Evolutionary conservation across 92 coral and sea anemone species (phyloP).

Genomic region (Epizoanthus scotinus): DNA sequence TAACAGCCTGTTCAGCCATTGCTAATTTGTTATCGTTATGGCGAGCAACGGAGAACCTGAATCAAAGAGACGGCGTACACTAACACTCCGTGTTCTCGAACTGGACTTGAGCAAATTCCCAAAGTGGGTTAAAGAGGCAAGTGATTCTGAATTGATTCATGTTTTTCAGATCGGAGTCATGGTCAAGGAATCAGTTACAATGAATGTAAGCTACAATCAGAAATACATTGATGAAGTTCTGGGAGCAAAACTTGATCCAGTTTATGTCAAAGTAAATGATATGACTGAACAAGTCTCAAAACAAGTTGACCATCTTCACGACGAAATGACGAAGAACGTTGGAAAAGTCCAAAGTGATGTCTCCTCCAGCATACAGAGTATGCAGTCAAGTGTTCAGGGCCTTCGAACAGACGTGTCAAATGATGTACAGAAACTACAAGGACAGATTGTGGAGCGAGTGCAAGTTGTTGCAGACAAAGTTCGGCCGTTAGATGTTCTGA

Average conservation of each 20-base stretch:
- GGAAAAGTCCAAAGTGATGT: slow-evolving; percentile 13
- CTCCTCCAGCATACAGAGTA: background rate
- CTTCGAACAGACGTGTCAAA: slow-evolving; percentile 17
- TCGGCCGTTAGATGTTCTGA: slow-evolving; percentile 29
- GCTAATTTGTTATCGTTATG: background rate
- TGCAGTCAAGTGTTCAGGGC: slow-evolving; percentile 18
- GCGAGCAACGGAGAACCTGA: background rate
- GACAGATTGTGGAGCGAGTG: slow-evolving; percentile 30
- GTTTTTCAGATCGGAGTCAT: slow-evolving; percentile 47
- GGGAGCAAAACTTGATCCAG: slow-evolving; percentile 43
- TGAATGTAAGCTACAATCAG: slow-evolving; percentile 33
- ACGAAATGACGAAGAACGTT: slow-evolving; percentile 13
- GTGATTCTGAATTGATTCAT: background rate
- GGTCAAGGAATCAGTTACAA: slow-evolving; percentile 42
- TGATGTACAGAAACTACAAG: slow-evolving; percentile 18
- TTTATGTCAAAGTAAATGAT: slow-evolving; percentile 23
- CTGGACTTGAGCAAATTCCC: slow-evolving; percentile 39
- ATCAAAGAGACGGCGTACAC: slow-evolving; percentile 9
- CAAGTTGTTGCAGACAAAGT: slow-evolving; percentile 49
- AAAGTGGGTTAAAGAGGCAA: slow-evolving; percentile 41
- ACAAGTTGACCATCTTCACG: slow-evolving; percentile 20
- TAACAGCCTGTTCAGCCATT: too few species aligned
- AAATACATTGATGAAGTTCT: slow-evolving; percentile 52
- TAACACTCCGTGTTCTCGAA: slow-evolving; percentile 6
- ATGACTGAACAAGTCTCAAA: slow-evolving; percentile 18